Evolutionary conservation across 2,113 vertebrate species (phyloP).

Genomic region (Melospiza georgiana): DNA sequence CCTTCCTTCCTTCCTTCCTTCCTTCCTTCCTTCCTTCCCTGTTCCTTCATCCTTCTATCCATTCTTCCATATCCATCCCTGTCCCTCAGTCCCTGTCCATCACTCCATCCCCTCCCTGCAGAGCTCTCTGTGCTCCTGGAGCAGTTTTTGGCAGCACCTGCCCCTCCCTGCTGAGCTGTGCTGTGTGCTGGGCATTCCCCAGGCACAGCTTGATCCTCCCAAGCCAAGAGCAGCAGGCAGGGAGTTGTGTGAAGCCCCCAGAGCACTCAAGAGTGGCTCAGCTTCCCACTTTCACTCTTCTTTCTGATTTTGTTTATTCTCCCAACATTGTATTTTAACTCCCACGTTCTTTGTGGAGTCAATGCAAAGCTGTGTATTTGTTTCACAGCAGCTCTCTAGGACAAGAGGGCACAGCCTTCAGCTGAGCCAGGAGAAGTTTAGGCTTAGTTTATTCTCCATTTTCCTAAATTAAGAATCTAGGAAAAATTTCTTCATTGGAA

Average conservation of each 20-base stretch:
- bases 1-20: no score
- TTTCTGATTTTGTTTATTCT: not conserved
- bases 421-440: not conserved
- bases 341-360: rapidly evolving
- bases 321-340: not conserved
- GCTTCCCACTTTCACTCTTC: not conserved
- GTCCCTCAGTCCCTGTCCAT: no score
- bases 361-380: rapidly evolving
- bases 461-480: not conserved
- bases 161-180: not conserved
- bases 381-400: not conserved
- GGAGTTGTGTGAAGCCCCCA: not conserved
- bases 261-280: not conserved
- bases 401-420: not conserved
- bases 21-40: no score
- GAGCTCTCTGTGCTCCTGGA: not conserved
- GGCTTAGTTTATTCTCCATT: no score
- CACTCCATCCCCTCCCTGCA: not conserved
- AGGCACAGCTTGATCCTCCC: not conserved
- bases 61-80: no score
- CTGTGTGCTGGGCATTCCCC: not conserved
- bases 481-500: not conserved
- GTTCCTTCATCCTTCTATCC: no score
- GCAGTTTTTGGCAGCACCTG: not conserved
- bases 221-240: not conserved